These are phyloP conservation scores for Helicoverpa armigera DNA, from an alignment of 1,140 invertebrate genomes.

Conservation along the genomic window DNA sequence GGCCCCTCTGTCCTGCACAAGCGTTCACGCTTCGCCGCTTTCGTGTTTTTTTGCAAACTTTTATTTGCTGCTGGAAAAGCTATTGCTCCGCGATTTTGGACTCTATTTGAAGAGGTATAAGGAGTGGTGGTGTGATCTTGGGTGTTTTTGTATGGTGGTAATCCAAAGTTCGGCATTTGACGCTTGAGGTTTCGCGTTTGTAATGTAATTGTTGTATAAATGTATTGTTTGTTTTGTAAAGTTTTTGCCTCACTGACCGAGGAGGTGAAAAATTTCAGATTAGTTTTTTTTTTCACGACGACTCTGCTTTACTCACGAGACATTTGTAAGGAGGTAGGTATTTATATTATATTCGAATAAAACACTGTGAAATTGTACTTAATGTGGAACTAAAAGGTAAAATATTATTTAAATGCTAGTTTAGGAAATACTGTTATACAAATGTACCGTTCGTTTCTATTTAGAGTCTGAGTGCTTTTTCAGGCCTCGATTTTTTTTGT, in stretches of 20 bases:
- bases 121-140: background rate
- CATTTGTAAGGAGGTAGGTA: background rate
- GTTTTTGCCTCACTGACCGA: slow-evolving; percentile 62
- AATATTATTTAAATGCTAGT: background rate
- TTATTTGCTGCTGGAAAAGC: slow-evolving; percentile 3
- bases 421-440: background rate
- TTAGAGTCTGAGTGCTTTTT: background rate
- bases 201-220: slow-evolving; percentile 81
- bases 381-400: slow-evolving; percentile 20
- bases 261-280: slow-evolving; percentile 53
- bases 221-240: slow-evolving; percentile 69
- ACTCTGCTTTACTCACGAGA: slow-evolving; percentile 12
- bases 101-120: slow-evolving; percentile 38
- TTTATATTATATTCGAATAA: slow-evolving; percentile 3
- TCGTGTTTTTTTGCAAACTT: slow-evolving; percentile 54
- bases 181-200: slow-evolving; percentile 79
- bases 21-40: slow-evolving; percentile 80
- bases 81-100: slow-evolving; percentile 22
- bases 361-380: slow-evolving; percentile 20
- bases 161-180: slow-evolving; percentile 71
- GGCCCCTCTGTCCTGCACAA: slow-evolving; percentile 79
- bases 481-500: background rate
- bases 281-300: slow-evolving; percentile 42
- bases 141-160: background rate
- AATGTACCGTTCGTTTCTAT: slow-evolving; percentile 1